Base-by-base conservation (phyloP, 1,140 invertebrate genomes). In the Diachasmimorpha longicaudata region DNA sequence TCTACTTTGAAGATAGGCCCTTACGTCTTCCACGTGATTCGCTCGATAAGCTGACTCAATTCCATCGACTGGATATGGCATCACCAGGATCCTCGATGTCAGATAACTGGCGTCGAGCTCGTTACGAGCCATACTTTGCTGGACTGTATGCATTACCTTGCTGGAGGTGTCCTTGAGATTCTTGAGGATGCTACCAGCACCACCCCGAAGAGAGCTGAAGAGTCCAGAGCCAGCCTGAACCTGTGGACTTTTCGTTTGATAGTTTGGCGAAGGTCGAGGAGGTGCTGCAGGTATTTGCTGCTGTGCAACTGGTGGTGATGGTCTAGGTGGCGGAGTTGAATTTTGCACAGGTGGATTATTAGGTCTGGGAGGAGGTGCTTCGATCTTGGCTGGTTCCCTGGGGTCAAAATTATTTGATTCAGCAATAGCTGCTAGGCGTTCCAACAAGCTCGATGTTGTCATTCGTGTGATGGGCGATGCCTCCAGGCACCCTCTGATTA, bases 81-180 rank as follows among this genome's bases (percentile, higher is more conserved):
- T 98, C 0, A 98, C 95, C 82, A 95, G 89, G 70, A 98, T 89
- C 52, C 96, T 91, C 52, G 96, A 96, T 8, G 97, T 98, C 58
- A 98, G 92, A 86, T 97, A 97, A 84, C 93, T 96, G 19, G 97
- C 94, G 85, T 98, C 97, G 71, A 98, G 87, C 86, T 98, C 96
- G 23, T 93, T 93, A 75, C 96, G 92, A 52, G 94, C 95, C 88
- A 98, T 98, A 66, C 95, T 95, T 82, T 97, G 96, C 85, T 97
- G 96, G 66, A 99, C 96, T 36, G 96, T 96, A 84, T 98, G 96
- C 93, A 99, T 98, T 14, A 99, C 96, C 92, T 98, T 98, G 16
- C 93, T 95, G 8, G 97, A 98, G 0, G 97, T 98, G 83, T 99
- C 98, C 86, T 98, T 98, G 14, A 99, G 90, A 85, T 98, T 98